phyloP scores from a whole-genome alignment of 2,797 vertebrate species.

The Vipera latastei region DNA sequence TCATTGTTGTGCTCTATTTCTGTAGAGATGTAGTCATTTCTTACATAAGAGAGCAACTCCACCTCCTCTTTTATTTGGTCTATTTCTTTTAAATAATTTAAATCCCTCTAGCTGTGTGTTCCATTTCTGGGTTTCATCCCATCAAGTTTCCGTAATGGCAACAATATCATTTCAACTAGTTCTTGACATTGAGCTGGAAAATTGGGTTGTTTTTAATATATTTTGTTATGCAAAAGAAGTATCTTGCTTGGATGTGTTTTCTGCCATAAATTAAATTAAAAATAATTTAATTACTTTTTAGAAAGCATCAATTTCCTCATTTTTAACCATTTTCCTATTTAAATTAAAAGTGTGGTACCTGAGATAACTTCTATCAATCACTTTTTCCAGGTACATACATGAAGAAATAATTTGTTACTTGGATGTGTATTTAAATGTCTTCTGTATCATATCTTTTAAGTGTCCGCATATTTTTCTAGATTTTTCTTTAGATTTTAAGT shows the following conservation, averaged over 20 bases:
- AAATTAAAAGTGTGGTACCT: background rate
- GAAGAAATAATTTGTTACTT: background rate
- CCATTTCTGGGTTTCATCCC: no score
- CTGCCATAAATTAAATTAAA: background rate
- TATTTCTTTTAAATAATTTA: no score
- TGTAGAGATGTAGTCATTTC: no score
- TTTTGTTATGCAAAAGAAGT: background rate
- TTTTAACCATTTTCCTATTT: background rate
- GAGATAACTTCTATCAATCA: background rate
- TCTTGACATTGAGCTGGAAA: background rate
- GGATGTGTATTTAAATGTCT: background rate
- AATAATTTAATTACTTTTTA: background rate
- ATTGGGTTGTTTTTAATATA: background rate
- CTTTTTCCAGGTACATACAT: background rate
- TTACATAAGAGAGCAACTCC: no score
- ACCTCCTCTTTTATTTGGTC: no score
- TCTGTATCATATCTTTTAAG: background rate
- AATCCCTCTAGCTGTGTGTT: no score
- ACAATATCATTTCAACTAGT: background rate
- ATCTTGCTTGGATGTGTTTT: background rate
- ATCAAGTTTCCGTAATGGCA: no score
- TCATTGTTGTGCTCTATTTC: no score
- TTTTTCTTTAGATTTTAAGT: background rate
- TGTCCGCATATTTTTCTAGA: background rate
- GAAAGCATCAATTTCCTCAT: background rate